Evolutionary conservation across 2,888 invertebrate species (phyloP), one percentile per base, ranked within the genome.

Genomic region (Eudemis profundana): DNA sequence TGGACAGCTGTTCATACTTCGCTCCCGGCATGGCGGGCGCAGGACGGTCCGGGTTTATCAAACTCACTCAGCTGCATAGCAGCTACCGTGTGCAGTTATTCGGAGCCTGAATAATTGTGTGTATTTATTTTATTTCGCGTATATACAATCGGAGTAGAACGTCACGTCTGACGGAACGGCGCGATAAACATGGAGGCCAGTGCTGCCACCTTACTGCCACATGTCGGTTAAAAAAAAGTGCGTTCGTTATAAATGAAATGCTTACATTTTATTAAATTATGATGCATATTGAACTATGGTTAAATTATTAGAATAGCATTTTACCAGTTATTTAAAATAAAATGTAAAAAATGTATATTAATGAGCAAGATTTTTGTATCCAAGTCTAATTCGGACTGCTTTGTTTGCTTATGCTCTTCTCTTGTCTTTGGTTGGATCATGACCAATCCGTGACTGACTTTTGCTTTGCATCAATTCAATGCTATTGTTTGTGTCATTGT

Each of bases 1-100:
- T 74, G 62, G 88, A 83, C 89, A 92, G 90, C 90, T 91, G 91
- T 84, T 90, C 85, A 79, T 92, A 92, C 74, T 90, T 90, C 76
- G 84, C 81, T 73, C 83, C 85, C 76, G 86, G 82, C 89, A 90
- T 92, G 71, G 71, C 74, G 77, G 76, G 70, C 74, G 69, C 76
- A 72, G 73, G 70, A 76, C 72, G 68, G 67, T 70, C 77, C 66
- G 68, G 68, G 61, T 71, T 71, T 70, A 33, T 69, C 65, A 70
- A 74, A 65, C 49, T 73, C 74, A 78, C 78, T 78, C 68, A 79
- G 73, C 79, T 74, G 80, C 86, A 86, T 88, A 87, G 79, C 87
- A 87, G 77, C 74, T 68, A 69, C 63, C 62, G 71, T 60, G 38
- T 38, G 23, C 23, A 44, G 29, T 27, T 17, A 36, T 27, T 36